Percentiles rank a stretch among this genome's conserved stretches.
These are phyloP conservation scores for Gymnoscelis rufifasciata DNA, from an alignment of 2,888 invertebrate genomes.

Conservation along the genomic window DNA sequence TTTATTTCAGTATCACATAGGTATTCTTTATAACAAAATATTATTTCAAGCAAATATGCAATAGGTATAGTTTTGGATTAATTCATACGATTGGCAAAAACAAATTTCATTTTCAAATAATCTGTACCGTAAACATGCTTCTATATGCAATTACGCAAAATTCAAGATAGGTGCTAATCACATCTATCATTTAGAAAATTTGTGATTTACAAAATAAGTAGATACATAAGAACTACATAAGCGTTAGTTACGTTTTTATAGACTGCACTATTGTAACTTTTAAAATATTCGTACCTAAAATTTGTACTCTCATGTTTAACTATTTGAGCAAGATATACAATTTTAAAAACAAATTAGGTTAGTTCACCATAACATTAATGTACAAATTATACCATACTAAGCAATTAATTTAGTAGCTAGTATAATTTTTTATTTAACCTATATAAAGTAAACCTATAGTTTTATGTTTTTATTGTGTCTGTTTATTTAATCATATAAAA, in stretches of 20 bases:
- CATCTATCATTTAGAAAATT: conserved; percentile 27
- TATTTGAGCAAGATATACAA: conserved; percentile 19
- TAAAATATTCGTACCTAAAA: not conserved
- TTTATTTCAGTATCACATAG: not conserved
- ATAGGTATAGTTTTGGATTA: no score
- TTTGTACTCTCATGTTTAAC: conserved; percentile 3
- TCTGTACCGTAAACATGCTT: not conserved
- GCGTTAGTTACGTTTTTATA: conserved; percentile 27
- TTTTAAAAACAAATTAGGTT: conserved; percentile 34
- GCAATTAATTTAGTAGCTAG: conserved; percentile 61
- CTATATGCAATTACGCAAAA: conserved; percentile 16
- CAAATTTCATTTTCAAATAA: no score
- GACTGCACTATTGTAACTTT: conserved; percentile 27
- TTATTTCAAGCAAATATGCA: no score
- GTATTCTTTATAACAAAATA: not conserved
- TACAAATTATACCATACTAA: conserved; percentile 60
- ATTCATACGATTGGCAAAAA: no score
- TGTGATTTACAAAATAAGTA: conserved; percentile 31
- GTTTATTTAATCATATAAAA: no score
- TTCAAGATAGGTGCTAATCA: conserved; percentile 26
- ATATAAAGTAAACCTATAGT: not conserved
- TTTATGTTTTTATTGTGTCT: no score
- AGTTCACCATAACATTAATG: conserved; percentile 50
- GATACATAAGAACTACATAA: conserved; percentile 24
- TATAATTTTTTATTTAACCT: conserved; percentile 39